These are phyloP conservation scores for Styela clava DNA, from an alignment of 23 tunicate species.

Conservation along the genomic window DNA sequence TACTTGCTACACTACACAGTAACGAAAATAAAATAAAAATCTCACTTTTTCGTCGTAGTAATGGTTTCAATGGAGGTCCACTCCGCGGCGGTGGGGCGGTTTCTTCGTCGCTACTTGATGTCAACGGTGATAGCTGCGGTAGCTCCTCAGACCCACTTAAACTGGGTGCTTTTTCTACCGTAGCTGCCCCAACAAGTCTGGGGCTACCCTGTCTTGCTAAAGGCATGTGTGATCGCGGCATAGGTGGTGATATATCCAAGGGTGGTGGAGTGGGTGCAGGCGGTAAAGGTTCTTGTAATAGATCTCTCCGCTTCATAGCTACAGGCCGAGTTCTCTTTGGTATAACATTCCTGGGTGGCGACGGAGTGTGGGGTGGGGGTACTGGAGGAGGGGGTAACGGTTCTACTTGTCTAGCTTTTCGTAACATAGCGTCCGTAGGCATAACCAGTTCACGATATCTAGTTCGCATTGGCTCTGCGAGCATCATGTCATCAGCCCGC, in stretches of 20 bases:
- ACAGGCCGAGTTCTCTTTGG: neutral
- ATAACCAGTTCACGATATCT: neutral
- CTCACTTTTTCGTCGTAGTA: neutral
- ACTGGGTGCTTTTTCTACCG: neutral
- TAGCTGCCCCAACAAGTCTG: neutral
- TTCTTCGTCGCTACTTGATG: neutral
- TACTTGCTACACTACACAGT: too few species aligned
- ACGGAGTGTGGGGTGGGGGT: neutral
- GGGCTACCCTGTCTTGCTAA: neutral
- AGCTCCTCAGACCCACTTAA: neutral
- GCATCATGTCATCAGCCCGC: too few species aligned
- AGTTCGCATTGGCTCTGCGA: neutral
- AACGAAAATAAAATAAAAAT: too few species aligned
- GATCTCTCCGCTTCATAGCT: neutral
- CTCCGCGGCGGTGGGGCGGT: neutral
- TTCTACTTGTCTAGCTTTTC: conserved; percentile 15
- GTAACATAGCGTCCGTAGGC: neutral
- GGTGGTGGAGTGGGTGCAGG: conserved; percentile 24
- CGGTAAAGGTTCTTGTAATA: conserved; percentile 1
- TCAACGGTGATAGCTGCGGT: neutral
- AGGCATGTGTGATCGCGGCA: neutral
- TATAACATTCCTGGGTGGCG: neutral
- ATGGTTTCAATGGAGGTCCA: neutral
- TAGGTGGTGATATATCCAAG: neutral
- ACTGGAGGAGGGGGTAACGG: conserved; percentile 18